Percentiles rank a stretch among this genome's conserved stretches.
phyloP scores from a whole-genome alignment of 2,797 vertebrate species.

The Micromesistius poutassou region DNA sequence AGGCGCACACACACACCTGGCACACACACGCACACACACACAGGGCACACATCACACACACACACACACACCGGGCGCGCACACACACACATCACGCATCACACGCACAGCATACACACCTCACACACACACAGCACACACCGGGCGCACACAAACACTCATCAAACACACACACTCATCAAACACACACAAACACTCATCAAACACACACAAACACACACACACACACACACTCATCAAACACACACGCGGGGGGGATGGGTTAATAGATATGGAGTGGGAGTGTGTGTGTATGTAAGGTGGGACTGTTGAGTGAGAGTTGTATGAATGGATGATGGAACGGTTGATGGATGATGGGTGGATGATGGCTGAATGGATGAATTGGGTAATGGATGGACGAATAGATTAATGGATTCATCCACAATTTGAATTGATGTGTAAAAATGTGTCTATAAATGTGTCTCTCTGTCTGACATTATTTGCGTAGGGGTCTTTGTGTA shows the following conservation, averaged over 20 bases:
- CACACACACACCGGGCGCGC: too few species aligned
- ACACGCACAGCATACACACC: too few species aligned
- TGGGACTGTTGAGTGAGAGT: conserved; percentile 11
- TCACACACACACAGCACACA: background rate
- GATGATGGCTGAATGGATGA: conserved; percentile 16
- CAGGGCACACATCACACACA: too few species aligned
- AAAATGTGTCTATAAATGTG: conserved; percentile 36
- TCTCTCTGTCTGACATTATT: conserved; percentile 41
- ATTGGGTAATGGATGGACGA: conserved; percentile 4
- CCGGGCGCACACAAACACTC: too few species aligned
- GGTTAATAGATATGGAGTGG: conserved; percentile 4
- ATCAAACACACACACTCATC: too few species aligned
- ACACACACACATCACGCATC: too few species aligned
- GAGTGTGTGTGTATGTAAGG: conserved; percentile 18
- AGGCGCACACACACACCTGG: too few species aligned
- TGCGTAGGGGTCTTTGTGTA: conserved; percentile 22
- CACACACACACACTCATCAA: too few species aligned
- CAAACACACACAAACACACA: too few species aligned
- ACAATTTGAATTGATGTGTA: background rate
- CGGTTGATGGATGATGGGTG: conserved; percentile 26
- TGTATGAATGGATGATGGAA: conserved; percentile 30
- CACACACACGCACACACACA: too few species aligned
- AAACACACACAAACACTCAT: too few species aligned
- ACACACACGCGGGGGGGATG: background rate
- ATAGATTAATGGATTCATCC: background rate